Evolutionary conservation across 2,888 invertebrate species (phyloP).

Genomic region (Lasius platythorax): DNA sequence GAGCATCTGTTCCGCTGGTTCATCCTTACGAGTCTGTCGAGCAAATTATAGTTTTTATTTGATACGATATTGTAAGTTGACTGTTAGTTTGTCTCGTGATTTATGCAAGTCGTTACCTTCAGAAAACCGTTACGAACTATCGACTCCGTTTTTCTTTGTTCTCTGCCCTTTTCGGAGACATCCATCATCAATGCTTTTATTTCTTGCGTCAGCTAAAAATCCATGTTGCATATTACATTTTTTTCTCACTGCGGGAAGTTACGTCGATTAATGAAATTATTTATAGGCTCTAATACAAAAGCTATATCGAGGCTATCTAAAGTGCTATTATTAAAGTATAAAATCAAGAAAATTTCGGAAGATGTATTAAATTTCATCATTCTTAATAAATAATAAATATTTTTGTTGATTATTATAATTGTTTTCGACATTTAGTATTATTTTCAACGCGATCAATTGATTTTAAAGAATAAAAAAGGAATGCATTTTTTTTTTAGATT

Average conservation of each 20-base stretch:
- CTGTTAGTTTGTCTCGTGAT: not conserved
- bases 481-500: not conserved
- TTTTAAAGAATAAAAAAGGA: not conserved
- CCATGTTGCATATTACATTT: not conserved
- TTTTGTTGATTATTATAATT: slow-evolving; percentile 1
- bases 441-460: not conserved
- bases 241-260: not conserved
- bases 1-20: slow-evolving; percentile 91
- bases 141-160: slow-evolving; percentile 86
- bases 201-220: slow-evolving; percentile 90
- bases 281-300: not conserved
- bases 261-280: not conserved
- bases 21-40: slow-evolving; percentile 80
- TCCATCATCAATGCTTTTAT: slow-evolving; percentile 88
- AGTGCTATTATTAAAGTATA: not conserved
- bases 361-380: not conserved
- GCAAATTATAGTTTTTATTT: slow-evolving; percentile 5
- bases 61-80: not conserved
- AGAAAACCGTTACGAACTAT: slow-evolving; percentile 85
- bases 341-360: not conserved
- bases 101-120: slow-evolving; percentile 78
- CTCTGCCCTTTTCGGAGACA: slow-evolving; percentile 87
- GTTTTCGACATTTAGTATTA: not conserved
- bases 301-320: not conserved
- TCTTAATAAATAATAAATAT: not conserved